Conservation (phyloP, 2,888 invertebrate genomes). For the Mechanitis mazaeus region DNA sequence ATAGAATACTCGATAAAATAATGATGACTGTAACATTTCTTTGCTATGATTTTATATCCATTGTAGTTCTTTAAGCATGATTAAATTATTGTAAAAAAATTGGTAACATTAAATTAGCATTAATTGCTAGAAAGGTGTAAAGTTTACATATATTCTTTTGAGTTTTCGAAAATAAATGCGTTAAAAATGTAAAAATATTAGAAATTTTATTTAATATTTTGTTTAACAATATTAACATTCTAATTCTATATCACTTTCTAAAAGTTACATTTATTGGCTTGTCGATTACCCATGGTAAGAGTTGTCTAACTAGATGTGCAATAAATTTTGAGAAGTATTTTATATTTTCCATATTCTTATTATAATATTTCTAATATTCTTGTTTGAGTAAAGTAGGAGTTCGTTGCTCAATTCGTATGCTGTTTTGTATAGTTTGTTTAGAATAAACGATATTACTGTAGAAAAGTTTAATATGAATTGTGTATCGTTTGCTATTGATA, state of each 20-base stretch:
- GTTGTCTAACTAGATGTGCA: background rate
- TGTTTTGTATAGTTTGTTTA: background rate
- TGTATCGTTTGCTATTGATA: background rate
- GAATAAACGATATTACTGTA: background rate
- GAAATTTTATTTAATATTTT: too few relatives aligned
- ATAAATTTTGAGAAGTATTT: background rate
- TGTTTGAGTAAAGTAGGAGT: slow-evolving; percentile 1
- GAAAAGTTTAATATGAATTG: background rate
- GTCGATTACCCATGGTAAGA: background rate
- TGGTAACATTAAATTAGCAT: background rate
- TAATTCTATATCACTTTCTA: background rate
- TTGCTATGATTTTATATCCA: slow-evolving; percentile 1
- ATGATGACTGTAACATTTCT: background rate
- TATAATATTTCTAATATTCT: background rate
- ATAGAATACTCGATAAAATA: background rate
- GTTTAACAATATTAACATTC: too few relatives aligned
- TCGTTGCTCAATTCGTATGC: background rate
- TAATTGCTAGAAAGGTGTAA: background rate
- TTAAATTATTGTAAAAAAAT: background rate
- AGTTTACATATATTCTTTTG: background rate
- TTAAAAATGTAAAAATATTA: too few relatives aligned
- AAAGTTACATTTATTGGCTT: background rate
- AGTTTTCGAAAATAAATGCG: too few relatives aligned
- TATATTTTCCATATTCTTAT: background rate
- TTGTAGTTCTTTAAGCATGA: background rate